A percentile compares a stretch with the other conserved stretches of the same genome.
Evolutionary conservation across 2,113 vertebrate species (phyloP).

Genomic region (Caloenas nicobarica): DNA sequence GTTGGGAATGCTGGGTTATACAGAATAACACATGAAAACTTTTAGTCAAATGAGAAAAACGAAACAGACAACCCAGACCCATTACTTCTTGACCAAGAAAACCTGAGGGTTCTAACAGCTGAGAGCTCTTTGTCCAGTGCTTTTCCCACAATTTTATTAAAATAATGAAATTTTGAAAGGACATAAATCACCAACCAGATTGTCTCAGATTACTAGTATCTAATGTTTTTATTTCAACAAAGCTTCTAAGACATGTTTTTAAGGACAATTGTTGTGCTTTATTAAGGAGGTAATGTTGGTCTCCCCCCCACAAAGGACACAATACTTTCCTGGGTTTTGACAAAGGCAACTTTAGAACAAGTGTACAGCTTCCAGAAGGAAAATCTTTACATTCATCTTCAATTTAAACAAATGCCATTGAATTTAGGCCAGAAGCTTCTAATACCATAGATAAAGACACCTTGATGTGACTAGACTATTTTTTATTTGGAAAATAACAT

Average conservation of each 20-base stretch:
- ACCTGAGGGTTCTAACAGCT: not conserved
- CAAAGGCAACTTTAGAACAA: not conserved
- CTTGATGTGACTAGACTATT: not conserved
- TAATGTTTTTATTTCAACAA: not conserved
- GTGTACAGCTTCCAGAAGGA: not conserved
- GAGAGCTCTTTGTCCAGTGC: not conserved
- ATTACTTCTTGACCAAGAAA: not conserved
- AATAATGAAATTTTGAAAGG: not conserved
- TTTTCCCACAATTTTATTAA: not conserved
- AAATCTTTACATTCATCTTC: not conserved
- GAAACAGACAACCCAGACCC: not conserved
- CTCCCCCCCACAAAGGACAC: not conserved
- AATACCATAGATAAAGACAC: not conserved
- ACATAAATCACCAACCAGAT: not conserved
- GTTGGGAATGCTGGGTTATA: not conserved
- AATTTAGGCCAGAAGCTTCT: not conserved
- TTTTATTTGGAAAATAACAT: not conserved
- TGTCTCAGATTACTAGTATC: not conserved
- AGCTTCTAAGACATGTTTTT: not conserved
- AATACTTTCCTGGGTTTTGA: not conserved
- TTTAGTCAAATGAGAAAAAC: not conserved
- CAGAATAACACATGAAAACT: too few relatives aligned
- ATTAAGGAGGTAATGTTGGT: not conserved
- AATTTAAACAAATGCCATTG: not conserved
- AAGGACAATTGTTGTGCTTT: not conserved